Evolutionary conservation across 2,113 vertebrate genomes (phyloP).

Genomic region (Paedocypris sp.): DNA sequence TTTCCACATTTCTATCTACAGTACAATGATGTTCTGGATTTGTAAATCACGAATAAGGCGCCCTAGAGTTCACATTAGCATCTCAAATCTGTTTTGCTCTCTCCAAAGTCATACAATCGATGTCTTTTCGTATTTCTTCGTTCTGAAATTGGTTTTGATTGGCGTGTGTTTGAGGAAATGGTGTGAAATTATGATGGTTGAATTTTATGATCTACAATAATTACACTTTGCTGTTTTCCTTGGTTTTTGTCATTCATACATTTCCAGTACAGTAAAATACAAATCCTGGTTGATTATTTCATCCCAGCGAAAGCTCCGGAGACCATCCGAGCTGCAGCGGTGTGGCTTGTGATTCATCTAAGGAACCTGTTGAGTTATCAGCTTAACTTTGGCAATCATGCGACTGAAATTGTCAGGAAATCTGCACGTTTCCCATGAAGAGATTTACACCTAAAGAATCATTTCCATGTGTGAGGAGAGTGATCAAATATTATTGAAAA

Average conservation of each 20-base stretch:
- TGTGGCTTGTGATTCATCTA: constrained; percentile 24
- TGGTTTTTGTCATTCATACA: too few species aligned
- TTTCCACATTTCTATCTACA: constrained; percentile 6
- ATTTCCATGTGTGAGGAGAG: constrained; percentile 42
- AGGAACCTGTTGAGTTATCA: constrained; percentile 37
- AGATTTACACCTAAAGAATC: constrained; percentile 40
- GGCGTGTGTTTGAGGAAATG: too few species aligned
- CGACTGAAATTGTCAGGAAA: constrained; percentile 31
- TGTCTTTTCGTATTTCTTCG: too few species aligned
- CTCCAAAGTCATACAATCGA: too few species aligned
- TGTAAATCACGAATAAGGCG: constrained; percentile 24
- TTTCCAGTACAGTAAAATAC: too few species aligned
- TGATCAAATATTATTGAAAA: constrained; percentile 25
- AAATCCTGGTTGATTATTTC: too few species aligned
- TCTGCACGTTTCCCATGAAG: constrained; percentile 43
- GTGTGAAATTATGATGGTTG: too few species aligned
- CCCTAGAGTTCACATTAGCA: constrained; percentile 8
- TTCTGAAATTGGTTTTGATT: too few species aligned
- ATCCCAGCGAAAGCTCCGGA: not conserved
- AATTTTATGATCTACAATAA: too few species aligned
- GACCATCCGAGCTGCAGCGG: constrained; percentile 16
- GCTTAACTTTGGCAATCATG: constrained; percentile 31
- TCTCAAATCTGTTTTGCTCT: not conserved
- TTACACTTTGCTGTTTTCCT: too few species aligned
- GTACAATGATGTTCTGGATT: constrained; percentile 11